Evolutionary conservation across 2,888 invertebrate genomes (phyloP).

Genomic region (Sthenelais limicola): DNA sequence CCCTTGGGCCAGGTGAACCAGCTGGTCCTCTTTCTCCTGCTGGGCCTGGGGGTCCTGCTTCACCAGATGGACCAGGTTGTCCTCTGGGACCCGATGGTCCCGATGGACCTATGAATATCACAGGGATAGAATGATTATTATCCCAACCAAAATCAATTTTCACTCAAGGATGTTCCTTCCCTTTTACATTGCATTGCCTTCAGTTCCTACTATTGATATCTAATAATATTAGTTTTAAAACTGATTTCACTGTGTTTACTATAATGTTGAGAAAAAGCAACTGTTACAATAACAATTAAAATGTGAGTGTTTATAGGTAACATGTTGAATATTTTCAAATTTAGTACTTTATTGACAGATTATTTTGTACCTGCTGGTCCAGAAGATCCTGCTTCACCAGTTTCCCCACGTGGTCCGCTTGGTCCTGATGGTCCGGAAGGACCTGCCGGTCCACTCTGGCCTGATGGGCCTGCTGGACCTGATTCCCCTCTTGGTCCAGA

Average conservation of each 20-base stretch:
- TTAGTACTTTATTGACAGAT: too few species aligned
- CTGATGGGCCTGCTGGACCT: constrained; percentile 46
- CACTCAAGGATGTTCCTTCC: too few species aligned
- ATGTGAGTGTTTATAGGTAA: too few species aligned
- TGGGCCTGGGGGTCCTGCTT: constrained; percentile 44
- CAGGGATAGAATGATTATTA: neutral
- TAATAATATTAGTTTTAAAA: too few species aligned
- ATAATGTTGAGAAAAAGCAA: too few species aligned
- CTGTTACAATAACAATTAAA: too few species aligned
- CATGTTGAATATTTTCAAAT: too few species aligned
- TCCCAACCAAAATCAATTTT: neutral
- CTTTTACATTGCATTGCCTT: too few species aligned
- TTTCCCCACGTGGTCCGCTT: constrained; percentile 40
- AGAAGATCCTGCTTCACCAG: constrained; percentile 44
- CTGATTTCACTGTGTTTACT: too few species aligned
- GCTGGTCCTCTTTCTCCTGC: constrained; percentile 40
- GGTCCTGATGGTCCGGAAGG: constrained; percentile 37
- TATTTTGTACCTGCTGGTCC: constrained; percentile 37
- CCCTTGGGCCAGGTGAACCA: constrained; percentile 56
- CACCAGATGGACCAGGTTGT: constrained; percentile 42
- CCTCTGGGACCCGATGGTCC: constrained; percentile 40
- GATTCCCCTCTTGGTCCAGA: constrained; percentile 44
- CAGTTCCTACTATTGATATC: too few species aligned
- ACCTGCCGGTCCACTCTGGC: constrained; percentile 42
- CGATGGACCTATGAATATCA: constrained; percentile 35